Evolutionary conservation across 2,888 invertebrate genomes (phyloP), one percentile per base, ranked within the genome.

Genomic region (Omphaloscelis lunosa): DNA sequence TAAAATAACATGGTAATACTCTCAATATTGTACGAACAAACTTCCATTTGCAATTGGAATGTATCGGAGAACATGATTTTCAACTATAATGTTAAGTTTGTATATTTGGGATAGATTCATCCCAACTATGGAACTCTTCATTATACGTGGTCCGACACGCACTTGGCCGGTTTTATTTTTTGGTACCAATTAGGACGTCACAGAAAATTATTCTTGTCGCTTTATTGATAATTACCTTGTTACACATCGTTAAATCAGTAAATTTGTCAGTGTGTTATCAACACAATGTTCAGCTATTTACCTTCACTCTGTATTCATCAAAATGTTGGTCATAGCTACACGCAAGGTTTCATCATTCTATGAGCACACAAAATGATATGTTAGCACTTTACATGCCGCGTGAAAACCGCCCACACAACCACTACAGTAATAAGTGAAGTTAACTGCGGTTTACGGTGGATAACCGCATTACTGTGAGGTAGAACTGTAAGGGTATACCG

Each of bases 221-320:
- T 27, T 56, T 76, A 48, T 58, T 56, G n/a, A 3, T 27, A 27
- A 15, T 34, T 34, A 51, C 45, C 7, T n/a, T 48, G 41, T 61
- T 51, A 79, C 51, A 53, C 41, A 34, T 69, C 20, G 53, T 66
- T 73, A 23, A 59, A 56, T 59, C 8, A 66, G 39, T 34, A 34
- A 72, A 73, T 65, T 66, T 17, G n/a, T 29, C 51, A 56, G 8
- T 12, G 29, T 15, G 29, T 34, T 34, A 15, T 12, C 34, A 72
- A 72, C 65, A 59, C 23, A 23, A 59, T 45, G 1, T 27, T 45
- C 27, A 72, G 41, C 15, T 66, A 79, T 80, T 81, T 66, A 67
- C 4, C 20, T 39, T 23, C 53, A 2, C 66, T 82, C n/a, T 82
- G 17, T 67, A 58, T 82, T 74, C 75, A 81, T 80, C 34, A 48